phyloP scores from a whole-genome alignment of 2,797 vertebrate genomes.

The Crenuchus spilurus region DNA sequence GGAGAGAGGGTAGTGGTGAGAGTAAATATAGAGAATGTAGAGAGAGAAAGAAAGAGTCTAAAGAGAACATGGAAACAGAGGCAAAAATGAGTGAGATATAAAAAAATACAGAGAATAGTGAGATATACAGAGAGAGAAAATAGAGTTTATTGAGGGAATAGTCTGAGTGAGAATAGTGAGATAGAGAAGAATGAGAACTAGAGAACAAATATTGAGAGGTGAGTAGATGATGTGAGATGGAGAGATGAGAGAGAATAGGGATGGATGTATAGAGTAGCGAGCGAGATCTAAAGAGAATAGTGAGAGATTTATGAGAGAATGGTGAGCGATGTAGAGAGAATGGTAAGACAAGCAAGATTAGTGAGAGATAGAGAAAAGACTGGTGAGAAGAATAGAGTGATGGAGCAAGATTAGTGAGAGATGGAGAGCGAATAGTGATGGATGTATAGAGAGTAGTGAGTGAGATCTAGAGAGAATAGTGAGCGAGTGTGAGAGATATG shows the following conservation, averaged over 20 bases:
- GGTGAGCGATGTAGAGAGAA: slow-evolving; percentile 49
- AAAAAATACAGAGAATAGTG: no score
- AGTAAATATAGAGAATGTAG: slow-evolving; percentile 44
- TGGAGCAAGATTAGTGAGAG: no score
- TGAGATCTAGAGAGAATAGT: slow-evolving; percentile 46
- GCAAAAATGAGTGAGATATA: slow-evolving; percentile 51
- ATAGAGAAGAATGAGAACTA: no score
- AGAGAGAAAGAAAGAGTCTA: background rate
- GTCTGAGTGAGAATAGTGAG: no score
- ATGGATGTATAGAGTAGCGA: no score
- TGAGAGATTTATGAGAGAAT: no score
- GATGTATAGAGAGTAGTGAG: background rate
- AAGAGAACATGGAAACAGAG: background rate
- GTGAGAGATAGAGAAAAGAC: slow-evolving; percentile 45
- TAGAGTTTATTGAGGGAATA: no score
- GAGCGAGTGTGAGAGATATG: slow-evolving; percentile 49
- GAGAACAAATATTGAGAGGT: no score
- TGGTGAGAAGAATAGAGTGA: slow-evolving; percentile 51
- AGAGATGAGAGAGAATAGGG: slow-evolving; percentile 32
- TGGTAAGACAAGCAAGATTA: no score
- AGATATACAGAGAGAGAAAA: no score
- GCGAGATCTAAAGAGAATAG: slow-evolving; percentile 44
- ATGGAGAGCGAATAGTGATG: slow-evolving; percentile 24
- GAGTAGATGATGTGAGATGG: no score
- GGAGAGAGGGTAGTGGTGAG: slow-evolving; percentile 14